Conservation (phyloP, 1,140 invertebrate species). For the Calliphora vicina region DNA sequence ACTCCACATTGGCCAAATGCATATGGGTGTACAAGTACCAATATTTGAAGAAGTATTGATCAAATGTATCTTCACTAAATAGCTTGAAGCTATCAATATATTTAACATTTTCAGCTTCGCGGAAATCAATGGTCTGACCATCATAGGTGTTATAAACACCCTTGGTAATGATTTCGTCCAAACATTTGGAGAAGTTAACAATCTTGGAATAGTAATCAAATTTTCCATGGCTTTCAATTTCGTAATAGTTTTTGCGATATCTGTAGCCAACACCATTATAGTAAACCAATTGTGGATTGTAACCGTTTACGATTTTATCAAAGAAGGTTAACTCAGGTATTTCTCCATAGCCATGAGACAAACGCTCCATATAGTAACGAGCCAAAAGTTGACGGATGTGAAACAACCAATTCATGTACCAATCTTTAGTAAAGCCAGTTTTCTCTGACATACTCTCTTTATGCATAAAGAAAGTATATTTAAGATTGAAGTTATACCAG, state of each 20-base stretch:
- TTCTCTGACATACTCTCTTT: too few relatives aligned
- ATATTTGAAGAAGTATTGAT: conserved; percentile 58
- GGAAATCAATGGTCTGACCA: conserved; percentile 54
- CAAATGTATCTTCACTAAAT: conserved; percentile 65
- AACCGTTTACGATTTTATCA: conserved; percentile 69
- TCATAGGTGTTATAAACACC: conserved; percentile 67
- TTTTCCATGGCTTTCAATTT: conserved; percentile 48
- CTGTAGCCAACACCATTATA: conserved; percentile 70
- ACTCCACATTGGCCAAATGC: conserved; percentile 52
- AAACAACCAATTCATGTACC: conserved; percentile 73
- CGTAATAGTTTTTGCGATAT: conserved; percentile 65
- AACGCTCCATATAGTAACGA: too few relatives aligned
- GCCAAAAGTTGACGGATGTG: conserved; percentile 70
- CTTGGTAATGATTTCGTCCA: conserved; percentile 69
- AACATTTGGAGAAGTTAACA: conserved; percentile 66
- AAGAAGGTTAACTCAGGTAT: conserved; percentile 68
- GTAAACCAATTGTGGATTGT: conserved; percentile 66
- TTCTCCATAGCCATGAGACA: conserved; percentile 69
- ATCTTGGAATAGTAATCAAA: conserved; percentile 62
- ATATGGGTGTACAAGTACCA: conserved; percentile 51
- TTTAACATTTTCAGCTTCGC: conserved; percentile 64
- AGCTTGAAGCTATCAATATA: conserved; percentile 67
- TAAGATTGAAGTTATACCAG: conserved; percentile 72
- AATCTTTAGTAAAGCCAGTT: conserved; percentile 64
- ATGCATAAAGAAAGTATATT: conserved; percentile 72